A percentile compares a stretch with the other conserved stretches of the same genome.
These are phyloP conservation scores for Tipula unca DNA, from an alignment of 2,888 invertebrate species.

Conservation along the genomic window DNA sequence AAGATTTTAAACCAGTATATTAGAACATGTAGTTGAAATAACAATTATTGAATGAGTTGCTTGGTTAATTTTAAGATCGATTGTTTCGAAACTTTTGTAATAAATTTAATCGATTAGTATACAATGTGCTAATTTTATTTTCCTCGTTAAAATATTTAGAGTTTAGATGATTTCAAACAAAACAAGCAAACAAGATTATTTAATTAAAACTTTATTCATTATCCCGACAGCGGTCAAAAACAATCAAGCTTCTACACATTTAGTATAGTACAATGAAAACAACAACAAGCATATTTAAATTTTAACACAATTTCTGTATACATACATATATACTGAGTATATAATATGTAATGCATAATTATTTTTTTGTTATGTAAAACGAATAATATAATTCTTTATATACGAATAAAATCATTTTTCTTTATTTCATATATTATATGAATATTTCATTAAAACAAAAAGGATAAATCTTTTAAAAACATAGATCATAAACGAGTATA, in stretches of 20 bases:
- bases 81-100: too few species aligned
- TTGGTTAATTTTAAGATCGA: too few species aligned
- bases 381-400: not conserved
- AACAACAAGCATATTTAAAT: not conserved
- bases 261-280: not conserved
- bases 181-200: not conserved
- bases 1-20: too few species aligned
- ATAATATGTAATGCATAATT: not conserved
- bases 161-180: not conserved
- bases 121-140: too few species aligned
- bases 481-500: not conserved
- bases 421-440: not conserved
- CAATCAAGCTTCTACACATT: not conserved
- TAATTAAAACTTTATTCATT: not conserved
- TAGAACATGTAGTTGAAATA: too few species aligned
- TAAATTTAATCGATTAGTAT: too few species aligned
- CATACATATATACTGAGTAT: not conserved
- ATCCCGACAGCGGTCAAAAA: not conserved
- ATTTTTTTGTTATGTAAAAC: not conserved
- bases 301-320: not conserved
- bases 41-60: too few species aligned
- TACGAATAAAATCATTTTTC: not conserved
- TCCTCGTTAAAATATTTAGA: too few species aligned
- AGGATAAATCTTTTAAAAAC: not conserved
- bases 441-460: not conserved